Percentiles rank a stretch among this genome's conserved stretches.
Conservation (phyloP, 2,888 invertebrate species). For the Onthophagus sagittarius region DNA sequence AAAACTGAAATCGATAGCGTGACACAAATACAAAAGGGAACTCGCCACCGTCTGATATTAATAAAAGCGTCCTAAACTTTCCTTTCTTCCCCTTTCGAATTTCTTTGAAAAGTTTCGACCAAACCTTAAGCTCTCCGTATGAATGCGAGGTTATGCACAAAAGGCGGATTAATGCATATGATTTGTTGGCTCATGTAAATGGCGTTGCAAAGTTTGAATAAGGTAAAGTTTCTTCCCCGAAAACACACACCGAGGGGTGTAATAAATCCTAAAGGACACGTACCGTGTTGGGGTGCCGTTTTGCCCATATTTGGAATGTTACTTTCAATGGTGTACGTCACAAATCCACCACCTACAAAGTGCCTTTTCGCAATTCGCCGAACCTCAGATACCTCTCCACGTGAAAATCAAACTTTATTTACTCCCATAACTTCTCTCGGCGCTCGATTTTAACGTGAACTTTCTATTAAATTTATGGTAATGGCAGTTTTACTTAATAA, state of each 20-base stretch:
- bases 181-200: constrained; percentile 11
- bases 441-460: background rate
- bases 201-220: background rate
- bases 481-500: background rate
- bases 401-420: background rate
- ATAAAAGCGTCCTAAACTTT: background rate
- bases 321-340: background rate
- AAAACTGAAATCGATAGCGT: background rate
- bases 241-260: background rate
- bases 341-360: background rate
- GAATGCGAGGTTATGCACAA: constrained; percentile 7
- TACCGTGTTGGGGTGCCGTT: background rate
- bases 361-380: background rate
- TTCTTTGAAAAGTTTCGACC: background rate
- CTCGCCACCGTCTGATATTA: background rate
- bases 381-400: background rate
- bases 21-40: background rate
- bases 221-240: background rate
- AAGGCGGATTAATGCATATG: constrained; percentile 8
- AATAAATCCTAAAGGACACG: background rate
- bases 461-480: background rate
- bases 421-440: background rate
- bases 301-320: background rate
- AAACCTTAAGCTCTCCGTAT: background rate
- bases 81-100: background rate